phyloP scores from a whole-genome alignment of 2,888 invertebrate genomes.

The Sturmia bella region DNA sequence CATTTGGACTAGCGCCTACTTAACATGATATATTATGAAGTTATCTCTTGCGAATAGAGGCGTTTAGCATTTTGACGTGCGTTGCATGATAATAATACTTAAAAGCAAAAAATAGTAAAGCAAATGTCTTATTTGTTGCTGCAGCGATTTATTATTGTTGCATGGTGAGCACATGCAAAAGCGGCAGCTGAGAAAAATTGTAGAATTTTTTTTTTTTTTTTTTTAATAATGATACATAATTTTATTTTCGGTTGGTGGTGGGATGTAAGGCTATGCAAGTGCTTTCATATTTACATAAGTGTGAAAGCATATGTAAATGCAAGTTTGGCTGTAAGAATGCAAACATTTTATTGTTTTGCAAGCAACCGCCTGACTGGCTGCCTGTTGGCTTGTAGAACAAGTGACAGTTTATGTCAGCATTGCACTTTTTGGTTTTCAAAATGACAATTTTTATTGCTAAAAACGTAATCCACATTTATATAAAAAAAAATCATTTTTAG shows the following conservation, averaged over 20 bases:
- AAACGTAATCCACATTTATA: constrained; percentile 56
- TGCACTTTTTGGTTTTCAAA: constrained; percentile 58
- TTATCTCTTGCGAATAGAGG: constrained; percentile 70
- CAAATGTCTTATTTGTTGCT: constrained; percentile 57
- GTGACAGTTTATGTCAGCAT: constrained; percentile 68
- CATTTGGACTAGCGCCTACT: constrained; percentile 72
- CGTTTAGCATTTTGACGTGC: constrained; percentile 73
- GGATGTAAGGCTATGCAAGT: neutral
- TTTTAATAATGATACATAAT: constrained; percentile 6
- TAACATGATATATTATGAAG: constrained; percentile 71
- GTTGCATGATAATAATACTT: constrained; percentile 70
- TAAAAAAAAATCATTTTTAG: constrained; percentile 54
- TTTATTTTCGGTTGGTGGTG: neutral
- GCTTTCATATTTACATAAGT: too few species aligned
- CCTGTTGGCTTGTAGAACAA: constrained; percentile 48
- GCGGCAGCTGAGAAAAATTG: constrained; percentile 34
- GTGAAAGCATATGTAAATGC: too few species aligned
- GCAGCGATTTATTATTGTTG: constrained; percentile 3
- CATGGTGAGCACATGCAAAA: neutral
- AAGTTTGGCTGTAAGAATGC: neutral
- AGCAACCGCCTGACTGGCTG: constrained; percentile 23
- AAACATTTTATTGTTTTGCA: constrained; percentile 48
- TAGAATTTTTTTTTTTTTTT: constrained; percentile 25
- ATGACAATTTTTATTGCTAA: constrained; percentile 47
- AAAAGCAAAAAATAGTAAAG: constrained; percentile 23